Evolutionary conservation across 53 echinoderm and acorn worm genomes (phyloP).

Genomic region (Henricia sp.): DNA sequence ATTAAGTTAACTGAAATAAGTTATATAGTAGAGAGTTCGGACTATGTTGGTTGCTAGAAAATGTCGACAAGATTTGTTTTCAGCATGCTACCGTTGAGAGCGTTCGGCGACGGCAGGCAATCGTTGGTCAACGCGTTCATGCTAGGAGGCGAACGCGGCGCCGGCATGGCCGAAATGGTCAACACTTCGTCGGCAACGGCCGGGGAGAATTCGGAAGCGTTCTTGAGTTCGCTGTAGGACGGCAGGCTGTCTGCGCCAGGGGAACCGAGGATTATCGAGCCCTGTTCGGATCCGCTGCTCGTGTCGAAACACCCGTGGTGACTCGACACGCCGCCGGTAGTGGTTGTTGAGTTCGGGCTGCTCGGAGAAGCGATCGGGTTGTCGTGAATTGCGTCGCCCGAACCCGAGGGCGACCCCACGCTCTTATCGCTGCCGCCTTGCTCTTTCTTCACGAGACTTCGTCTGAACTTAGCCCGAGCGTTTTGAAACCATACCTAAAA

Average conservation of each 20-base stretch:
- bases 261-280: constrained; percentile 49
- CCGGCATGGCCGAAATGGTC: constrained; percentile 88
- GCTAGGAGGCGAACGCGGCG: constrained; percentile 16
- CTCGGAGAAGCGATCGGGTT: constrained; percentile 51
- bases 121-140: constrained; percentile 43
- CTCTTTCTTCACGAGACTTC: constrained; percentile 90
- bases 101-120: constrained; percentile 43
- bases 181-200: constrained; percentile 91
- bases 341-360: constrained; percentile 46
- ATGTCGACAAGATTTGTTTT: constrained; percentile 52
- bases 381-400: constrained; percentile 36
- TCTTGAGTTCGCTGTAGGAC: constrained; percentile 89
- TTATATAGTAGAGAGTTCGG: neutral
- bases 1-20: too few relatives aligned
- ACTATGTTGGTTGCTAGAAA: constrained; percentile 19
- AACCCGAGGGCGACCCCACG: neutral
- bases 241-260: constrained; percentile 46
- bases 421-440: constrained; percentile 63
- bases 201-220: constrained; percentile 77
- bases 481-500: constrained; percentile 98
- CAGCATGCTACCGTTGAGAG: constrained; percentile 53
- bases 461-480: constrained; percentile 94
- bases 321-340: constrained; percentile 43
- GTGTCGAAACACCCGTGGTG: constrained; percentile 65
- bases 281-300: constrained; percentile 52